Percentiles rank a stretch among this genome's conserved stretches.
phyloP scores from a whole-genome alignment of 2,888 invertebrate genomes.

The Agriopis leucophaearia region DNA sequence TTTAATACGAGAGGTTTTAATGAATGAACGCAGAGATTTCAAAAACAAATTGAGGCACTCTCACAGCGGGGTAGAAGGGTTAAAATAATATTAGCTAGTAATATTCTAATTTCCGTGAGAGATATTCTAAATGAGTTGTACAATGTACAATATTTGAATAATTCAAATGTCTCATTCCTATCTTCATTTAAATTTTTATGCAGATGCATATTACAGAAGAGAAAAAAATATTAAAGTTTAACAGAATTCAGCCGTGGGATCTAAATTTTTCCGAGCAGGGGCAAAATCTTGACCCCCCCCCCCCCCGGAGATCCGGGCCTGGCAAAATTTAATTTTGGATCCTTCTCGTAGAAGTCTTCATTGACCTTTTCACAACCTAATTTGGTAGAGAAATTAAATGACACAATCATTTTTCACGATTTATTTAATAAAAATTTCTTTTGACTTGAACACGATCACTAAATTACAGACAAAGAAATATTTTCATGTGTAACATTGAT shows the following conservation, averaged over 20 bases:
- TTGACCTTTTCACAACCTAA: not conserved
- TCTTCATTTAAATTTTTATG: too few species aligned
- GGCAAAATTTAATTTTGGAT: not conserved
- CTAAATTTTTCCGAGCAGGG: too few species aligned
- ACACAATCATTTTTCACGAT: slow-evolving; percentile 60
- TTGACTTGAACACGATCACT: slow-evolving; percentile 87
- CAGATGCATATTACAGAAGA: too few species aligned
- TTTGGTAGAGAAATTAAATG: slow-evolving; percentile 38
- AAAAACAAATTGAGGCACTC: slow-evolving; percentile 58
- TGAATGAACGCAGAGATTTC: slow-evolving; percentile 59
- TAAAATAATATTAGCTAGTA: slow-evolving; percentile 59
- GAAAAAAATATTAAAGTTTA: too few species aligned
- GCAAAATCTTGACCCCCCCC: too few species aligned
- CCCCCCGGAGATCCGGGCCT: too few species aligned
- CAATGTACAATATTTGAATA: not conserved
- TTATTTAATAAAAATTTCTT: slow-evolving; percentile 86
- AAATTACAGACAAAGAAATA: slow-evolving; percentile 84
- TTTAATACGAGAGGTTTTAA: slow-evolving; percentile 64
- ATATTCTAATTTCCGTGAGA: slow-evolving; percentile 24
- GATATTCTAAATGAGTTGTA: not conserved
- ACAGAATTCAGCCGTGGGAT: too few species aligned
- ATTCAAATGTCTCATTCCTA: too few species aligned
- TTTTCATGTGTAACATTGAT: slow-evolving; percentile 77
- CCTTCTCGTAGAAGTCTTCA: not conserved
- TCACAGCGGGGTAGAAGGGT: slow-evolving; percentile 57